phyloP scores from a whole-genome alignment of 1,140 invertebrate genomes.

The Drosophila ercepeae region DNA sequence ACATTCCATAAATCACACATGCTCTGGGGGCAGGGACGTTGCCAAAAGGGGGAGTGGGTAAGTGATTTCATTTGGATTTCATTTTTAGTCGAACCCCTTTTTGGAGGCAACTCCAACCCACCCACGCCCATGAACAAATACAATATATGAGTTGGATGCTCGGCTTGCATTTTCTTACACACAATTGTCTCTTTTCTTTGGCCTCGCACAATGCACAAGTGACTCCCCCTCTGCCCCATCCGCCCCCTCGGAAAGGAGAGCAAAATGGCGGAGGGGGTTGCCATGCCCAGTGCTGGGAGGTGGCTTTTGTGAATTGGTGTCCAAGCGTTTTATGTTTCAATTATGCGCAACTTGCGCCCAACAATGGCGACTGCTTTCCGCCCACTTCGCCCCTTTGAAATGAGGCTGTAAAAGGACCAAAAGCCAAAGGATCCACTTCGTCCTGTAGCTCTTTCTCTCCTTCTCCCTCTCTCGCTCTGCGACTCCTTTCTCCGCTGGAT shows the following conservation, averaged over 20 bases:
- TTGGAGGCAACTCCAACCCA: neutral
- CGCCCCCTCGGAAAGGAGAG: neutral
- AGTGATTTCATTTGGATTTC: neutral
- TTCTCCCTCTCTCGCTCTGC: neutral
- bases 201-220: slow-evolving; percentile 64
- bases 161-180: slow-evolving; percentile 78
- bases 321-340: slow-evolving; percentile 82
- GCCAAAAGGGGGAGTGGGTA: neutral
- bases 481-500: neutral
- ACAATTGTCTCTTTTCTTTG: slow-evolving; percentile 80
- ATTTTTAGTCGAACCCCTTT: neutral
- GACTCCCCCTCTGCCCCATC: slow-evolving; percentile 2
- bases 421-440: slow-evolving; percentile 26
- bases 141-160: slow-evolving; percentile 13
- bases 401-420: slow-evolving; percentile 69
- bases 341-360: slow-evolving; percentile 79
- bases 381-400: slow-evolving; percentile 40
- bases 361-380: slow-evolving; percentile 62
- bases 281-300: slow-evolving; percentile 10
- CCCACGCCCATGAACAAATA: slow-evolving; percentile 1
- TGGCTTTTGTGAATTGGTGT: slow-evolving; percentile 81
- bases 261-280: neutral
- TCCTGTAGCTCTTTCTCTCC: neutral
- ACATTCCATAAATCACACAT: slow-evolving; percentile 62
- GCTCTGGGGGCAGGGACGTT: neutral